phyloP scores from a whole-genome alignment of 1,140 invertebrate genomes.

The Andrena cerasifolii region DNA sequence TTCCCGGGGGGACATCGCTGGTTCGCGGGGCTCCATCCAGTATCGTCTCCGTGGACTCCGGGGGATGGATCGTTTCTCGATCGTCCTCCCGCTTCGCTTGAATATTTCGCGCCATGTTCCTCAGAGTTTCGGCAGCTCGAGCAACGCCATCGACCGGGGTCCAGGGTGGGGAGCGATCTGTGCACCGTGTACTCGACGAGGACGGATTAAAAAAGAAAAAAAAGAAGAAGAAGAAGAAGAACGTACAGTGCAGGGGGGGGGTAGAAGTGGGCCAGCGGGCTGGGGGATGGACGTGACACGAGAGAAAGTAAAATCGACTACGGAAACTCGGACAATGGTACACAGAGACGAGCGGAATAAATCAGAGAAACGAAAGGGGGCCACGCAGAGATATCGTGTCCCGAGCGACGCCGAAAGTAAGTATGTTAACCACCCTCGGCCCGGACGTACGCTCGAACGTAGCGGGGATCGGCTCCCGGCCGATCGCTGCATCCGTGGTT shows the following conservation, averaged over 20 bases:
- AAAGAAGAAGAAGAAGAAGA: too few species aligned
- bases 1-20: too few species aligned
- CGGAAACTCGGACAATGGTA: constrained; percentile 46
- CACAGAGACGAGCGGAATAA: constrained; percentile 27
- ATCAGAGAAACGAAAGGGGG: constrained; percentile 22
- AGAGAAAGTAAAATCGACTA: constrained; percentile 51
- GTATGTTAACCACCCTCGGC: constrained; percentile 21
- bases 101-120: too few species aligned
- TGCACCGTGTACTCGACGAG: not conserved
- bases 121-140: too few species aligned
- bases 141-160: too few species aligned
- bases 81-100: not conserved
- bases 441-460: constrained; percentile 17
- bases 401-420: constrained; percentile 36
- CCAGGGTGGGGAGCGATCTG: not conserved
- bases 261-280: constrained; percentile 17
- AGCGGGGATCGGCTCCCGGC: constrained; percentile 18
- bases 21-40: too few species aligned
- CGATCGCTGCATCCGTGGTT: constrained; percentile 57
- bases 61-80: constrained; percentile 4
- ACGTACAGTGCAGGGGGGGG: not conserved
- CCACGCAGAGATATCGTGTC: constrained; percentile 10
- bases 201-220: constrained; percentile 23
- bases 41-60: not conserved
- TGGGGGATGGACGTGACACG: constrained; percentile 40